Base-by-base conservation (phyloP, 1,140 invertebrate genomes). In the Atta cephalotes region DNA sequence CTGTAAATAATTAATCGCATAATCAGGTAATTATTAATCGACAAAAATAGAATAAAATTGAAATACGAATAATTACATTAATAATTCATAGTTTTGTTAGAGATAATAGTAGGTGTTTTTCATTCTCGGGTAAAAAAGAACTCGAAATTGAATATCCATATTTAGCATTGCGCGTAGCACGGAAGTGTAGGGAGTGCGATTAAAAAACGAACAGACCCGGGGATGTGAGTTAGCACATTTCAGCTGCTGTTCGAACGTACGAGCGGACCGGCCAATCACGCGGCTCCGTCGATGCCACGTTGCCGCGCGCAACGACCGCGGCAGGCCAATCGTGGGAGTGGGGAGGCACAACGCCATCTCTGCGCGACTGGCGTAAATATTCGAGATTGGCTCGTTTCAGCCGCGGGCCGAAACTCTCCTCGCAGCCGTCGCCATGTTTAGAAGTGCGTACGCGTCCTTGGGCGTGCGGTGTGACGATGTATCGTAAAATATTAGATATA, bases 351-450 rank as follows among this genome's bases (percentile, higher is more conserved):
- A 91, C 93, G 92, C 78, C 90, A 93, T 93, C 93, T 93, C 16
- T 35, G 85, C 58, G 56, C 58, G 65, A 68, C 77, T 91, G 76
- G 66, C 25, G 49, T 49, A 91, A 90, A 71, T 82, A 5, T 14
- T 56, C 74, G 78, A 82, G 85, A 76, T 21, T 45, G 85, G 68
- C 63, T 21, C 80, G 90, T 72, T 85, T 81, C 68, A 82, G 76
- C 62, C 87, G 84, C 84, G 87, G 10, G 88, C 81, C 53, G 88
- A 91, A 88, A 92, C 91, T 92, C 90, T 80, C 91, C 76, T 88
- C 89, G 85, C 90, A 92, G 84, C 90, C 91, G 95, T 95, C 96
- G 96, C 96, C 96, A 96, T 96, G 96, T 96, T 96, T 95, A 94
- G 94, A 94, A 95, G 95, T 93, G 93, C 92, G 93, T 94, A 62